A percentile compares a stretch with the other conserved stretches of the same genome.
phyloP scores from a whole-genome alignment of 1,140 invertebrate species.

The Augochlora pura region DNA sequence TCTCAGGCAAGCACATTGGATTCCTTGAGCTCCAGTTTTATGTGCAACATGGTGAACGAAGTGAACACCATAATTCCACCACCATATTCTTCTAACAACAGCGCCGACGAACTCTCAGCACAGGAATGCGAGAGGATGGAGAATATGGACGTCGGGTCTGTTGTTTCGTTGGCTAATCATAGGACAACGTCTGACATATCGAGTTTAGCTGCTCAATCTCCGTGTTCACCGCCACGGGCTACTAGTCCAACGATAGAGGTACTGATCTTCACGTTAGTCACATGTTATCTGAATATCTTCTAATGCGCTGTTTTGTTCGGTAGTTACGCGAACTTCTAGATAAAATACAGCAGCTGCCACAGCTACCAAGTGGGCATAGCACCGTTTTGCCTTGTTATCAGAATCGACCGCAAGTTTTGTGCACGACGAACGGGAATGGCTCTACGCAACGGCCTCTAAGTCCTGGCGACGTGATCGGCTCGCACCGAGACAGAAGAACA shows the following conservation, averaged over 20 bases:
- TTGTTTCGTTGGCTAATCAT: slow-evolving; percentile 79
- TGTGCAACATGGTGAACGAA: slow-evolving; percentile 90
- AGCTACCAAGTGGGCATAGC: slow-evolving; percentile 68
- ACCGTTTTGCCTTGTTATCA: slow-evolving; percentile 58
- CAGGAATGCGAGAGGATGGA: slow-evolving; percentile 71
- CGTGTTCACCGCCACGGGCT: slow-evolving; percentile 87
- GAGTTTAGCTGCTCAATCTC: slow-evolving; percentile 83
- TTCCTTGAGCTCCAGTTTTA: slow-evolving; percentile 90
- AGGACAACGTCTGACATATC: slow-evolving; percentile 85
- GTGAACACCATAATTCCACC: slow-evolving; percentile 89
- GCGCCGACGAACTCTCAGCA: slow-evolving; percentile 83
- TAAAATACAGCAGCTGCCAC: slow-evolving; percentile 85
- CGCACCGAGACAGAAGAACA: slow-evolving; percentile 62
- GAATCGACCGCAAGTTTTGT: slow-evolving; percentile 71
- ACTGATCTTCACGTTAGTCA: not conserved
- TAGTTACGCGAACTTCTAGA: slow-evolving; percentile 83
- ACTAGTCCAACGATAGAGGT: slow-evolving; percentile 88
- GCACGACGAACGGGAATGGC: slow-evolving; percentile 51
- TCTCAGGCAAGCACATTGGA: slow-evolving; percentile 91
- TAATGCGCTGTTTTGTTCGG: slow-evolving; percentile 16
- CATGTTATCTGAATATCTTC: too few species aligned
- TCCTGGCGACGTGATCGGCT: slow-evolving; percentile 60
- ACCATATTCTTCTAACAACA: slow-evolving; percentile 89
- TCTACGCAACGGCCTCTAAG: slow-evolving; percentile 58
- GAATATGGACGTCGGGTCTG: slow-evolving; percentile 70